These are phyloP conservation scores for Pocillopora damicornis DNA, from an alignment of 64 coral and sea anemone genomes.

Conservation along the genomic window DNA sequence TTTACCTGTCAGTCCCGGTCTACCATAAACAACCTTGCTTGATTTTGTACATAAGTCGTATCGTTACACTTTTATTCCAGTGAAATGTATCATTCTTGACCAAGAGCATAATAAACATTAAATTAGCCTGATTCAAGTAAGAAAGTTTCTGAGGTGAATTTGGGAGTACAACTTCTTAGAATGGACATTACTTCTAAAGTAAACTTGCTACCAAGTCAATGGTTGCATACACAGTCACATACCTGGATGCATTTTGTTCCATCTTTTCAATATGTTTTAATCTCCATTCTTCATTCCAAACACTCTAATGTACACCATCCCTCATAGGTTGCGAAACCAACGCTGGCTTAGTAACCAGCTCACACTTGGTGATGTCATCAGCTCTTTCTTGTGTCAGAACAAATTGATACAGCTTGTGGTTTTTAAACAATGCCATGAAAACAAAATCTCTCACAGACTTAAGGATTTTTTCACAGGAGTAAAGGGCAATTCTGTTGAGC, in stretches of 20 bases:
- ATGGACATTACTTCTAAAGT: too few relatives aligned
- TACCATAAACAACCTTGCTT: too few relatives aligned
- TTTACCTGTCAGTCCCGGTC: too few relatives aligned
- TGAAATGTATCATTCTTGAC: too few relatives aligned
- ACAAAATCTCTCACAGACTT: slow-evolving; percentile 46
- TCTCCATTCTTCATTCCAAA: slow-evolving; percentile 68
- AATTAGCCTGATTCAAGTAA: too few relatives aligned
- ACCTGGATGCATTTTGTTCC: slow-evolving; percentile 56
- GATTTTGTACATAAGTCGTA: too few relatives aligned
- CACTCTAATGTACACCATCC: slow-evolving; percentile 53
- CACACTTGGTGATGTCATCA: slow-evolving; percentile 33
- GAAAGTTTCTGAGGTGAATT: too few relatives aligned
- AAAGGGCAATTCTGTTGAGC: too few relatives aligned
- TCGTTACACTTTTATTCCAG: too few relatives aligned
- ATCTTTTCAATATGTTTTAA: slow-evolving; percentile 75
- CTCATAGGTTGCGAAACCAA: slow-evolving; percentile 11
- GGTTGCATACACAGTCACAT: neutral
- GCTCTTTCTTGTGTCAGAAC: slow-evolving; percentile 64
- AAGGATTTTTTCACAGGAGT: too few relatives aligned
- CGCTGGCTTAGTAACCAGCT: slow-evolving; percentile 47
- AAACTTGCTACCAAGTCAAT: neutral
- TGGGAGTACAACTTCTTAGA: too few relatives aligned
- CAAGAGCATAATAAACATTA: too few relatives aligned
- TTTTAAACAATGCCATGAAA: slow-evolving; percentile 72
- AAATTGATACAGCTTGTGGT: slow-evolving; percentile 89